phyloP scores from a whole-genome alignment of 37 sponge, comb jelly and placozoan genomes.

The Haliclona indistincta region DNA sequence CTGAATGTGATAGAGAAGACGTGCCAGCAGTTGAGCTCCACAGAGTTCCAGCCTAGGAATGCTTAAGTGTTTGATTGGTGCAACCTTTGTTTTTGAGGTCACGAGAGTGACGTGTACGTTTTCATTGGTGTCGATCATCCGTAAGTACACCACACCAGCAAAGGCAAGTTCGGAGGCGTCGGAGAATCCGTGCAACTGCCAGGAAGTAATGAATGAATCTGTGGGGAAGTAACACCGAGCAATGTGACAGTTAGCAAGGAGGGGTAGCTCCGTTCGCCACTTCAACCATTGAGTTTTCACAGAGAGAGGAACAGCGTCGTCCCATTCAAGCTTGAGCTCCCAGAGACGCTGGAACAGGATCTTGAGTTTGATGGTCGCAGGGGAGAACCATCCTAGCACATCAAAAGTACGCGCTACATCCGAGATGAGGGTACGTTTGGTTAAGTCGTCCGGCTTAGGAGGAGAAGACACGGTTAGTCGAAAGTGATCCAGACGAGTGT shows the following conservation, averaged over 20 bases:
- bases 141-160: not conserved
- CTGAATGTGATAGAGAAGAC: constrained; percentile 1
- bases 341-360: not conserved
- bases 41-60: constrained; percentile 43
- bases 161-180: not conserved
- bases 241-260: not conserved
- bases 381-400: too few relatives aligned
- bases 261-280: not conserved
- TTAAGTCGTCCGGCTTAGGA: too few relatives aligned
- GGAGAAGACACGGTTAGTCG: too few relatives aligned
- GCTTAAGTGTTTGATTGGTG: constrained; percentile 29
- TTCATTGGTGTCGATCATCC: not conserved
- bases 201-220: not conserved
- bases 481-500: not conserved
- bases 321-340: not conserved
- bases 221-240: not conserved
- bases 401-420: too few relatives aligned
- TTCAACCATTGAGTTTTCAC: not conserved
- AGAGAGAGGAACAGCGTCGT: not conserved
- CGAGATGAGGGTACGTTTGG: too few relatives aligned
- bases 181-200: not conserved
- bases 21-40: constrained; percentile 31
- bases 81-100: too few relatives aligned
- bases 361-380: not conserved
- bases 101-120: not conserved